Evolutionary conservation across 1,140 invertebrate genomes (phyloP), one percentile per base, ranked within the genome.

Genomic region (Leptopilina clavipes): DNA sequence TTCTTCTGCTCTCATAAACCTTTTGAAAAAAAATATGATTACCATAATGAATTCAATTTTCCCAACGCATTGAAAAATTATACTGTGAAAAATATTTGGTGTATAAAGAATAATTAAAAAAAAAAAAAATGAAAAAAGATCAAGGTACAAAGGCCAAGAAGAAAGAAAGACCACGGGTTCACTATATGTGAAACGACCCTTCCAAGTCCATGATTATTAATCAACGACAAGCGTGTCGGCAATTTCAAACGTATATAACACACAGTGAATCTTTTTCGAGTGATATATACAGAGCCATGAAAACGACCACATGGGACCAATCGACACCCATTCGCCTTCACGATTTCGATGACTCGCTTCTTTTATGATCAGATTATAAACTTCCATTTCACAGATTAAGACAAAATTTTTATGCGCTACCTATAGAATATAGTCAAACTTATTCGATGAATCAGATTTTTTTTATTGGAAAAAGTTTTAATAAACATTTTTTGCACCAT

Each of bases 221-320:
- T 65, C 59, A 65, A 65, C 59, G 59, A 65, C 59, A 65, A 65
- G 59, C 37, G 37, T 31, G 59, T 65, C 59, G 59, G 59, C 59
- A 65, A 22, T 31, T 31, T 65, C 25, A 65, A 65, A 37, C 19
- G 25, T n/a, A 6, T 14, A 22, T 12, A 31, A 31, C 19, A 65
- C 59, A 37, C 1, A 52, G 48, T 17, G 48, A 52, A 17, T 52
- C 48, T 45, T 45, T 31, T 45, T 3, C 6, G 59, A 65, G 54
- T 59, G 54, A 22, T 59, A 40, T 40, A 40, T 40, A 22, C 54
- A 59, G 19, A 10, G 19, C 54, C 40, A 10, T 8, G 43, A 14
- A 19, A 11, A 48, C 19, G 45, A 73, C 59, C 59, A 65, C 59
- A 65, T 31, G 25, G 22, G 59, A 65, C 59, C 59, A 65, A 65